These are phyloP conservation scores for Mallotus villosus DNA, from an alignment of 2,797 vertebrate genomes.

Conservation along the genomic window DNA sequence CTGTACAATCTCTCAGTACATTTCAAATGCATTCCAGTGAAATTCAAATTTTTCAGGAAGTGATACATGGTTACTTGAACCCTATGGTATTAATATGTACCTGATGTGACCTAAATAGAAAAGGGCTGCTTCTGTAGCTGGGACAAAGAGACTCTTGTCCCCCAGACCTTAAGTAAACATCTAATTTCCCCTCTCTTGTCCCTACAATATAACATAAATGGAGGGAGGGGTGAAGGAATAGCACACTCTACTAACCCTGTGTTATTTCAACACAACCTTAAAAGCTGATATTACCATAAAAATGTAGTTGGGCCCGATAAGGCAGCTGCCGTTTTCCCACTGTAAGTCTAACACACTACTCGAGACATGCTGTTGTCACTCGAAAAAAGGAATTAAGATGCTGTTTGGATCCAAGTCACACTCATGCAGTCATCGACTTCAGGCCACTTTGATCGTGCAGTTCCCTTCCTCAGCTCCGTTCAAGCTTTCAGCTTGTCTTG, in stretches of 20 bases:
- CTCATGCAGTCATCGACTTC: neutral
- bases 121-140: conserved; percentile 1
- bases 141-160: conserved; percentile 29
- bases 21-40: neutral
- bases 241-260: neutral
- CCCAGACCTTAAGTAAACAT: conserved; percentile 32
- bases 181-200: conserved; percentile 9
- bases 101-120: conserved; percentile 22
- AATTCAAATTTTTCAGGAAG: conserved; percentile 6
- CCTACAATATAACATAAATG: conserved; percentile 7
- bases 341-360: neutral
- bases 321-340: too few species aligned
- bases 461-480: conserved; percentile 1
- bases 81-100: conserved; percentile 21
- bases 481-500: conserved; percentile 15
- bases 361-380: neutral
- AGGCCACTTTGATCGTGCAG: neutral
- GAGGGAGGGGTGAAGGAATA: neutral
- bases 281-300: neutral
- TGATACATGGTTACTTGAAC: conserved; percentile 7
- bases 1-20: neutral
- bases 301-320: neutral
- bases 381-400: neutral
- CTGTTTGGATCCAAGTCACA: neutral
- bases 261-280: neutral